These are phyloP conservation scores for Sericinus montela DNA, from an alignment of 2,888 invertebrate species.

Conservation along the genomic window DNA sequence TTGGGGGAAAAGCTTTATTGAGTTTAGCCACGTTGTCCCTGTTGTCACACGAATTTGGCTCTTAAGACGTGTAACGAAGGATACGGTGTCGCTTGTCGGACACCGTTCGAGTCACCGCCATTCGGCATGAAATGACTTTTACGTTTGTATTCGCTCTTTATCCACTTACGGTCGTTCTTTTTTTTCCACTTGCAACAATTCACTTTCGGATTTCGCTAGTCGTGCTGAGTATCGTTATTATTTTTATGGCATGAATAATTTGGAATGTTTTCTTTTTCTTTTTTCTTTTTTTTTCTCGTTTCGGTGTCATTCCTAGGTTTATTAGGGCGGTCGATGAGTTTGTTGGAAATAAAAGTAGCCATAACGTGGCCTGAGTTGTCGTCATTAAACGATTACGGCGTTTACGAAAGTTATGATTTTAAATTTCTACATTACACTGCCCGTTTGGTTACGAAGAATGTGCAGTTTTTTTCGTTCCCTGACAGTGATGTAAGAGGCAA, in stretches of 20 bases:
- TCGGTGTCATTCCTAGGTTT: background rate
- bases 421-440: too few relatives aligned
- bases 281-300: too few relatives aligned
- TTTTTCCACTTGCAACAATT: constrained; percentile 75
- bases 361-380: too few relatives aligned
- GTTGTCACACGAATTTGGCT: constrained; percentile 47
- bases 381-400: too few relatives aligned
- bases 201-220: constrained; percentile 72
- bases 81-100: constrained; percentile 36
- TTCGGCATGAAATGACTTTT: constrained; percentile 77
- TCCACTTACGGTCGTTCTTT: constrained; percentile 77
- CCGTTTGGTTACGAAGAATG: too few relatives aligned
- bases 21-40: constrained; percentile 67
- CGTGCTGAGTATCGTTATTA: constrained; percentile 54
- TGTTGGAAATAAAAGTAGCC: too few relatives aligned
- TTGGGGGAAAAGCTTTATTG: constrained; percentile 78
- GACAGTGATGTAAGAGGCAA: too few relatives aligned
- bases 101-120: constrained; percentile 56
- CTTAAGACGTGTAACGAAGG: constrained; percentile 42
- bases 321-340: background rate
- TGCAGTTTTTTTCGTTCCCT: too few relatives aligned
- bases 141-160: constrained; percentile 77
- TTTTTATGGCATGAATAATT: constrained; percentile 54
- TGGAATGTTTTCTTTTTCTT: constrained; percentile 28
- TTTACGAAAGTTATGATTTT: too few relatives aligned